phyloP scores from a whole-genome alignment of 2,797 vertebrate genomes.

The Eulemur mongoz region DNA sequence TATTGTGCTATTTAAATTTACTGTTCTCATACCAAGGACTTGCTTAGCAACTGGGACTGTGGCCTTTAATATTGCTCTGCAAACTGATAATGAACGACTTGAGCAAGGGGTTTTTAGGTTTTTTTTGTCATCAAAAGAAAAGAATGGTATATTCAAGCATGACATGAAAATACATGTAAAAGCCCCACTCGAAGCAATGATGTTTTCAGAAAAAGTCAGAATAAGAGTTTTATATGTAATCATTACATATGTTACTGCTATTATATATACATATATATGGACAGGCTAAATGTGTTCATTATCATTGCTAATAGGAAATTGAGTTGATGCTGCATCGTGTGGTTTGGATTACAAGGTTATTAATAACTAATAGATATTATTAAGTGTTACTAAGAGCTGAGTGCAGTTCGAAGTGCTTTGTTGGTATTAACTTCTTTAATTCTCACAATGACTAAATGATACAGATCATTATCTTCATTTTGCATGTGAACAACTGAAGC shows the following conservation, averaged over 20 bases:
- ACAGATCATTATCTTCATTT: background rate
- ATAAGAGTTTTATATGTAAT: background rate
- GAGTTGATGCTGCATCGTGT: background rate
- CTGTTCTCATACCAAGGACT: constrained; percentile 49
- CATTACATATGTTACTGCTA: background rate
- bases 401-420: background rate
- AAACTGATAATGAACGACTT: constrained; percentile 35
- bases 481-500: background rate
- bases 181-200: background rate
- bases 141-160: background rate
- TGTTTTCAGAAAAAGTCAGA: background rate
- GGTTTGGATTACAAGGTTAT: background rate
- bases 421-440: background rate
- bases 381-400: background rate
- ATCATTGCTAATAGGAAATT: background rate
- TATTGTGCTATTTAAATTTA: constrained; percentile 60
- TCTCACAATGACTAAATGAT: background rate
- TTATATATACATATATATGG: background rate
- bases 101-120: background rate
- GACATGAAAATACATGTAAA: constrained; percentile 22
- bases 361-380: background rate
- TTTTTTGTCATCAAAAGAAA: constrained; percentile 59
- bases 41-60: constrained; percentile 16
- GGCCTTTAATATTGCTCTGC: constrained; percentile 40
- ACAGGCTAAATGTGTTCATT: background rate